Conservation (phyloP, 2,113 vertebrate species). For the Lonchura striata region DNA sequence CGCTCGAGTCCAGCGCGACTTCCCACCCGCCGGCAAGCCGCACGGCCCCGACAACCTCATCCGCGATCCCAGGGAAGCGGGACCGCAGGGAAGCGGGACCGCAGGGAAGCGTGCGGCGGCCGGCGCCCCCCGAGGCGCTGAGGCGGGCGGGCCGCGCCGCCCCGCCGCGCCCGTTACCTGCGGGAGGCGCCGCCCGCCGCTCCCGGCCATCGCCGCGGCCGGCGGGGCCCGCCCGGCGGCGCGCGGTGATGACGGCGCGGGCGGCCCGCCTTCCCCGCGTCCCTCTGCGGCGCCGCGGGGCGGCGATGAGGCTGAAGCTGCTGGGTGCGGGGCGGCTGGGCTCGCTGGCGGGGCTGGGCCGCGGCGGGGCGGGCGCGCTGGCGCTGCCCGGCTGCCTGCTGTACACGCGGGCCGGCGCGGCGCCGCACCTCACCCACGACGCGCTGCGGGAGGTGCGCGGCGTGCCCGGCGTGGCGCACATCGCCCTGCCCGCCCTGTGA, state of each 20-base stretch:
- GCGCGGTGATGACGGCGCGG: neutral
- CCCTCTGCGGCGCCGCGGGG: neutral
- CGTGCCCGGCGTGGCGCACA: constrained; percentile 82
- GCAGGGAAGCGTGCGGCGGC: neutral
- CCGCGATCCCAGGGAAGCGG: neutral
- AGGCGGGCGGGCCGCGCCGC: neutral
- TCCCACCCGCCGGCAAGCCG: neutral
- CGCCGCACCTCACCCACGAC: constrained; percentile 89
- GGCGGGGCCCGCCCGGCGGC: neutral
- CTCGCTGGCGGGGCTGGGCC: constrained; percentile 77
- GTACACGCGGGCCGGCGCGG: constrained; percentile 85
- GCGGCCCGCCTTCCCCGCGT: neutral
- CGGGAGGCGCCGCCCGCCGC: neutral
- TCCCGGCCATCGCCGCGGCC: neutral
- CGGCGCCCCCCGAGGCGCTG: neutral
- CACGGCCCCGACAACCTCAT: neutral
- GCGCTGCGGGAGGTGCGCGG: constrained; percentile 76
- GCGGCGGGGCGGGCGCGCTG: constrained; percentile 67
- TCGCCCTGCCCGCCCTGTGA: constrained; percentile 85
- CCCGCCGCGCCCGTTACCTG: constrained; percentile 13
- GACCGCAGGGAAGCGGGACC: neutral
- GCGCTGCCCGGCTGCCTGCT: constrained; percentile 89
- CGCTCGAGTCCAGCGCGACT: neutral
- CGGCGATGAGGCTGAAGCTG: constrained; percentile 80
- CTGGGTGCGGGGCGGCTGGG: constrained; percentile 82